Base-by-base conservation (phyloP, 2,113 vertebrate species). In the Gasterosteus nipponicus region DNA sequence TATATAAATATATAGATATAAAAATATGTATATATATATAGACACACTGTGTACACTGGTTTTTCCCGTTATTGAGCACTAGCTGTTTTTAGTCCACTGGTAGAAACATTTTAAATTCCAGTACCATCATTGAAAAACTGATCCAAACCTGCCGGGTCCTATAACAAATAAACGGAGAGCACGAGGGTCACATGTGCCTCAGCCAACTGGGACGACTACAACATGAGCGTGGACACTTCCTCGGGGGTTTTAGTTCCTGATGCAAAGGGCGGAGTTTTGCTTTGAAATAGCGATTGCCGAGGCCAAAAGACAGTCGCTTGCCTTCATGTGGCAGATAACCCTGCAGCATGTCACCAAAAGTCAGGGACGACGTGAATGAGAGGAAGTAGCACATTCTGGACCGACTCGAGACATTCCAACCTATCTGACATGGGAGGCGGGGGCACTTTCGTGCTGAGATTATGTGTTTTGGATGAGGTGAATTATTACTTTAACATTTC, bases 301-400 rank as follows among this genome's bases (percentile, higher is more conserved):
- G 44, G 53, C 66, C 62, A 70, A 74, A 60, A 68, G 70, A 74
- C 57, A 54, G 35, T 6, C 26, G 57, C 68, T 56, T 75, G 39
- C 58, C 79, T 61, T 75, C 63, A 62, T 63, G 33, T 41, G 31
- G 70, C 57, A 72, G 81, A 89, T 89, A 86, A 84, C 74, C 62
- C 78, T 64, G 67, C 64, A 49, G 79, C 75, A 70, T 82, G 84
- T 91, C 80, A 77, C 68, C 79, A 54, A 22, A 58, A 83, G 88
- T 88, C 91, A 91, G 91, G 90, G 91, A 89, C 86, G 85, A 15
- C 49, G 78, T 91, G 87, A 93, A 92, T 92, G 80, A 88, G 61
- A 87, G 92, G 92, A 92, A 92, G 85, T 63, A 65, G 75, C 82
- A 38, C 68, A 78, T 82, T 63, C 67, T 77, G 74, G 56, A 71